These are phyloP conservation scores for Vesta saturnalis DNA, from an alignment of 2,888 invertebrate species.

Conservation along the genomic window DNA sequence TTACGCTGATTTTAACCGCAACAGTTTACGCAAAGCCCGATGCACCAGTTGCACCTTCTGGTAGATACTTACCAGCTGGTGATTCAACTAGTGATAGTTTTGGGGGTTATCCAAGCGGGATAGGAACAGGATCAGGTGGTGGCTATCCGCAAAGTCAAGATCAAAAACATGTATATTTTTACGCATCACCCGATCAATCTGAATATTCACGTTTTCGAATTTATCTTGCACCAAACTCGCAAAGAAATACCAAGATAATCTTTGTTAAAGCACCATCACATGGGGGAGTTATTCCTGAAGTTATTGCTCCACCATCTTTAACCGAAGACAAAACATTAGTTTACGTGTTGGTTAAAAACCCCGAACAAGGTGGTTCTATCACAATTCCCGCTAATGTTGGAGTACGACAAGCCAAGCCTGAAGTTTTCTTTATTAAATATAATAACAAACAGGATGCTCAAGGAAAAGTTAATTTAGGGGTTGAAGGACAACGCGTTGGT, in stretches of 20 bases:
- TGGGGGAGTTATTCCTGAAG: slow-evolving; percentile 47
- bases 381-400: slow-evolving; percentile 77
- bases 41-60: background rate
- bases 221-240: slow-evolving; percentile 50
- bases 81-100: background rate
- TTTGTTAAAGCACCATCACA: slow-evolving; percentile 61
- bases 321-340: slow-evolving; percentile 57
- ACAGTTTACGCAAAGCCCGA: background rate
- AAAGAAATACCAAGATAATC: slow-evolving; percentile 61
- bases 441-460: slow-evolving; percentile 60
- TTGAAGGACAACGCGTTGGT: slow-evolving; percentile 23
- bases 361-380: slow-evolving; percentile 83
- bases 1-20: background rate
- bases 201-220: slow-evolving; percentile 49
- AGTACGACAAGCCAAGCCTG: slow-evolving; percentile 85
- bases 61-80: slow-evolving; percentile 1
- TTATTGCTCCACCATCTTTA: slow-evolving; percentile 48
- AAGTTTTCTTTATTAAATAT: slow-evolving; percentile 89
- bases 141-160: slow-evolving; percentile 35
- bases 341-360: slow-evolving; percentile 63
- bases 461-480: slow-evolving; percentile 38
- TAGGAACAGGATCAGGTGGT: background rate
- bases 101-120: background rate
- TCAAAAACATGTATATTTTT: slow-evolving; percentile 56
- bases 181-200: slow-evolving; percentile 55